Conservation (phyloP, 2,113 vertebrate genomes). For the Rafetus swinhoei region DNA sequence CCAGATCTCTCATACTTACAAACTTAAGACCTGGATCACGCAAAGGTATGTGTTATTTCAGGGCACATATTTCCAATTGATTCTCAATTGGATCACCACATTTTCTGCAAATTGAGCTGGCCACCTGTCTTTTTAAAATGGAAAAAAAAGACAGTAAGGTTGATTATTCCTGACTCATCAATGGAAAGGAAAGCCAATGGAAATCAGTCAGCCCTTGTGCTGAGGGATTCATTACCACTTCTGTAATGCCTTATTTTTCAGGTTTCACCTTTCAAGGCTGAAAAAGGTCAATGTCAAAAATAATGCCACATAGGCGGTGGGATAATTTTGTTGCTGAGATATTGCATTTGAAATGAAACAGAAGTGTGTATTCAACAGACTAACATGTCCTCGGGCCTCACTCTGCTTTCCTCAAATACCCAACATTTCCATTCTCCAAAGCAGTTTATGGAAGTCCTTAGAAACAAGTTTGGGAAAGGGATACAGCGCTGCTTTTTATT, state of each 20-base stretch:
- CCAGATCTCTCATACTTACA: accelerated
- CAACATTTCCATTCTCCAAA: background rate
- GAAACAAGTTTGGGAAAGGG: background rate
- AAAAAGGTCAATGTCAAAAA: background rate
- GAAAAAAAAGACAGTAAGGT: background rate
- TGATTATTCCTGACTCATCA: background rate
- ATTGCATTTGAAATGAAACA: background rate
- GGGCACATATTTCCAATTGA: background rate
- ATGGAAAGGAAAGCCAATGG: background rate
- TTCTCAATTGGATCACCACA: background rate
- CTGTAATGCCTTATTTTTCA: background rate
- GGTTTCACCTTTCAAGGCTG: background rate
- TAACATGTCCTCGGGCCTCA: background rate
- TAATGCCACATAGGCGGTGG: background rate
- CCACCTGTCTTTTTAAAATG: background rate
- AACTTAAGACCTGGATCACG: background rate
- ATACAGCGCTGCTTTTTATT: background rate
- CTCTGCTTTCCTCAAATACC: background rate
- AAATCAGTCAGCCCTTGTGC: background rate
- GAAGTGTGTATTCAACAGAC: background rate
- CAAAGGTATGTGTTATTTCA: background rate
- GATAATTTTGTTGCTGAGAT: background rate
- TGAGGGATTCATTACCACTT: background rate
- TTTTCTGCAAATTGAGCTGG: background rate
- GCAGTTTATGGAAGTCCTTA: background rate